These are phyloP conservation scores for Nilaparvata lugens DNA, from an alignment of 1,140 invertebrate species.

Conservation along the genomic window DNA sequence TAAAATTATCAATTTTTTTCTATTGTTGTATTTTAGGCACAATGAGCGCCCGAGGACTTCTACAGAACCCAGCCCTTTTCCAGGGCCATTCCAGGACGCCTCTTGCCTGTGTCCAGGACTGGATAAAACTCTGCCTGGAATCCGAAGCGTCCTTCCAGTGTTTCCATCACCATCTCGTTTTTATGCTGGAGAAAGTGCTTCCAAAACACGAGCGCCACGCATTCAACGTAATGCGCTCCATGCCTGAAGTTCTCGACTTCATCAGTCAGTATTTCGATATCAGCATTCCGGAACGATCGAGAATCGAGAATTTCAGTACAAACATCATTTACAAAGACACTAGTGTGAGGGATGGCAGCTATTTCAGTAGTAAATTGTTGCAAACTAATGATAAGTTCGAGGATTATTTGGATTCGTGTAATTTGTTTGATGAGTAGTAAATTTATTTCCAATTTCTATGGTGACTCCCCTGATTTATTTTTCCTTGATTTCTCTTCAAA, in stretches of 20 bases:
- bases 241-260: slow-evolving; percentile 59
- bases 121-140: slow-evolving; percentile 63
- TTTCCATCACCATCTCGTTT: slow-evolving; percentile 90
- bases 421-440: not conserved
- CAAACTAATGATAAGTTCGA: not conserved
- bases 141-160: slow-evolving; percentile 58
- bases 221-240: slow-evolving; percentile 69
- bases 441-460: not conserved
- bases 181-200: slow-evolving; percentile 81
- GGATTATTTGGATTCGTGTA: slow-evolving; percentile 1
- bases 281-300: not conserved
- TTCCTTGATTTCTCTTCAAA: no score
- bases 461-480: no score
- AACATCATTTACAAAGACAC: not conserved
- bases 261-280: slow-evolving; percentile 34
- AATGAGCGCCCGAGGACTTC: slow-evolving; percentile 83
- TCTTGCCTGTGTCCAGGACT: slow-evolving; percentile 68
- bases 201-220: slow-evolving; percentile 54
- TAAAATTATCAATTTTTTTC: no score
- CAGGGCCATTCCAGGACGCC: slow-evolving; percentile 59
- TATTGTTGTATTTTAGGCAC: slow-evolving; percentile 42
- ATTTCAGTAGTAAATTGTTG: not conserved
- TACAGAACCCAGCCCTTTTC: slow-evolving; percentile 87
- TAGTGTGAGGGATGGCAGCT: not conserved
- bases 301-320: not conserved